These are phyloP conservation scores for Drosophila neocordata DNA, from an alignment of 1,140 invertebrate species.

Conservation along the genomic window DNA sequence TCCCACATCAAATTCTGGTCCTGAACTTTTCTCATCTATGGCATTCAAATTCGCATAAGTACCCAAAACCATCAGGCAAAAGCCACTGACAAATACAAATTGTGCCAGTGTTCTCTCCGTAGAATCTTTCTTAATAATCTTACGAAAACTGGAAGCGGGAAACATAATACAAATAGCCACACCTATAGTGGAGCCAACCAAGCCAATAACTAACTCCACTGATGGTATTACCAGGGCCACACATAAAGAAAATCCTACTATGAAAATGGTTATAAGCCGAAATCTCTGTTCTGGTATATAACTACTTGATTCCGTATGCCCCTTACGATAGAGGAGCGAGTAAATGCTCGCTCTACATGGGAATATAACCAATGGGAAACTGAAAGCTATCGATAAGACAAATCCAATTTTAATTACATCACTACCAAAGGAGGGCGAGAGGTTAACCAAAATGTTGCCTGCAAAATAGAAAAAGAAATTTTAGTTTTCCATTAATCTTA, in stretches of 20 bases:
- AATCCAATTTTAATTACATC: slow-evolving; percentile 97
- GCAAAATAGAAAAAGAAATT: slow-evolving; percentile 23
- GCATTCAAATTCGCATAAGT: slow-evolving; percentile 93
- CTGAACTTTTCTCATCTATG: slow-evolving; percentile 85
- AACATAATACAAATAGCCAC: slow-evolving; percentile 97
- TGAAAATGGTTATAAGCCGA: slow-evolving; percentile 89
- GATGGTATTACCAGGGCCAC: slow-evolving; percentile 92
- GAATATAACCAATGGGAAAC: slow-evolving; percentile 98
- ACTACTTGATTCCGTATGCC: slow-evolving; percentile 75
- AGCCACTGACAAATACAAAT: slow-evolving; percentile 89
- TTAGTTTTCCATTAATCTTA: neutral
- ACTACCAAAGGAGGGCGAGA: slow-evolving; percentile 90
- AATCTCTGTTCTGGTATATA: slow-evolving; percentile 91
- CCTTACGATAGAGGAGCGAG: slow-evolving; percentile 93
- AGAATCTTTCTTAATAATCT: slow-evolving; percentile 88
- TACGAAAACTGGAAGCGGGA: slow-evolving; percentile 91
- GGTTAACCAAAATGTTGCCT: slow-evolving; percentile 96
- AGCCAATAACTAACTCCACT: slow-evolving; percentile 95
- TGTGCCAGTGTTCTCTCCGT: slow-evolving; percentile 89
- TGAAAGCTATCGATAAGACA: slow-evolving; percentile 96
- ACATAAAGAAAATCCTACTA: slow-evolving; percentile 89
- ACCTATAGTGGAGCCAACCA: slow-evolving; percentile 97
- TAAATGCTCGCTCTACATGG: slow-evolving; percentile 97
- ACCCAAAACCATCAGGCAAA: slow-evolving; percentile 92
- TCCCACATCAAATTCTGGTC: slow-evolving; percentile 59